Evolutionary conservation across 2,113 vertebrate genomes (phyloP), one percentile per base, ranked within the genome.

Genomic region (Malurus elegans): DNA sequence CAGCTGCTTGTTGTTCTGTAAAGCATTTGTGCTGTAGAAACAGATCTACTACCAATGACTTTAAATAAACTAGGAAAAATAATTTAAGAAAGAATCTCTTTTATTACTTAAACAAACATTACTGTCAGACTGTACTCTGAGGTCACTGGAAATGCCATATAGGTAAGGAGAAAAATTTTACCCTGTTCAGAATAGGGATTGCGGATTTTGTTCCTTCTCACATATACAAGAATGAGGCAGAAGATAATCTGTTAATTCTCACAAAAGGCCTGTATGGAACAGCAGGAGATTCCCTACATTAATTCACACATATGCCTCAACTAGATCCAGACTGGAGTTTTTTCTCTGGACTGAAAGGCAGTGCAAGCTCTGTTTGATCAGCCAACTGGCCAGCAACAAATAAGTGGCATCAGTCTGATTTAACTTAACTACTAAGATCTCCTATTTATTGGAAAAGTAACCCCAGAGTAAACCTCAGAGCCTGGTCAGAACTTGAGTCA

Each of bases 101-200:
- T 69, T 89, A 91, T 95, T 97, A 96, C 73, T 92, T 96, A 79
- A 88, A 88, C 74, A 90, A 88, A 92, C n/a, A 65, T 76, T 84
- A 85, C 69, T 93, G 89, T 95, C 90, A 97, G 71, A 28, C 40
- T 86, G 79, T 76, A 85, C 87, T 88, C 93, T 87, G 86, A 97
- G 84, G 87, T 97, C 95, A 96, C 66, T 95, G 85, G 94, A 96
- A 97, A 97, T 86, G 54, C n/a, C 69, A 73, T 47, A 91, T n/a
- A 92, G 58, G 60, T 67, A 53, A 95, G 50, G 40, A 83, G 34
- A 76, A 94, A 90, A 87, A 45, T 76, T 74, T 76, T 80, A 73
- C 48, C 86, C 79, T 94, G 42, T 79, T 92, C 90, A 86, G 81
- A 91, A 94, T 32, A 71, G 86, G 60, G 34, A 88, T 14, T 79